Percentiles rank a stretch among this genome's conserved stretches.
These are phyloP conservation scores for Papilio elwesi DNA, from an alignment of 2,888 invertebrate genomes.

Conservation along the genomic window DNA sequence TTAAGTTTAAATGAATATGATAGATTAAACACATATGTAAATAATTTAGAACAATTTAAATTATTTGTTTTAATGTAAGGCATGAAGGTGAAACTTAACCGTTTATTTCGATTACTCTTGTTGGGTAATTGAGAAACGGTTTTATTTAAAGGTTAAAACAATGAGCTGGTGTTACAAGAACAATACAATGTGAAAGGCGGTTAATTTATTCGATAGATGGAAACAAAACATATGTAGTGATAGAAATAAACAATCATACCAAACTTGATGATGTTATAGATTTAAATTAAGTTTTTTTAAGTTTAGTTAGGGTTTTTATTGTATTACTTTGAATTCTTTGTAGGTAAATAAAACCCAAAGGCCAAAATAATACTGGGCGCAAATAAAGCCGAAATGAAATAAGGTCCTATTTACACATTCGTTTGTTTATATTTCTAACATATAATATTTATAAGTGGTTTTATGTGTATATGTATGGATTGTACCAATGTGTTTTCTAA, in stretches of 20 bases:
- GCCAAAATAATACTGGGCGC: slow-evolving; percentile 5
- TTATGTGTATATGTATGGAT: too few species aligned
- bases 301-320: not conserved
- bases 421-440: not conserved
- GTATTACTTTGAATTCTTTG: not conserved
- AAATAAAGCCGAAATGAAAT: slow-evolving; percentile 7
- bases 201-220: not conserved
- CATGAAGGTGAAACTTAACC: not conserved
- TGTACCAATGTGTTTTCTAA: too few species aligned
- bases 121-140: slow-evolving; percentile 13
- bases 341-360: not conserved
- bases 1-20: too few species aligned
- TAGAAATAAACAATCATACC: not conserved
- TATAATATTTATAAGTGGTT: too few species aligned
- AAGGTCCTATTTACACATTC: slow-evolving; percentile 7
- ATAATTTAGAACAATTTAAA: too few species aligned
- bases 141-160: slow-evolving; percentile 2
- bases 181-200: not conserved
- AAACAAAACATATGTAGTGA: not conserved
- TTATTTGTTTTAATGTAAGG: too few species aligned
- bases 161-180: not conserved
- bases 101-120: not conserved
- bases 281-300: not conserved
- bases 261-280: not conserved
- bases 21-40: too few species aligned